These are phyloP conservation scores for Cuniculus paca DNA, from an alignment of 2,797 vertebrate species.

Conservation along the genomic window DNA sequence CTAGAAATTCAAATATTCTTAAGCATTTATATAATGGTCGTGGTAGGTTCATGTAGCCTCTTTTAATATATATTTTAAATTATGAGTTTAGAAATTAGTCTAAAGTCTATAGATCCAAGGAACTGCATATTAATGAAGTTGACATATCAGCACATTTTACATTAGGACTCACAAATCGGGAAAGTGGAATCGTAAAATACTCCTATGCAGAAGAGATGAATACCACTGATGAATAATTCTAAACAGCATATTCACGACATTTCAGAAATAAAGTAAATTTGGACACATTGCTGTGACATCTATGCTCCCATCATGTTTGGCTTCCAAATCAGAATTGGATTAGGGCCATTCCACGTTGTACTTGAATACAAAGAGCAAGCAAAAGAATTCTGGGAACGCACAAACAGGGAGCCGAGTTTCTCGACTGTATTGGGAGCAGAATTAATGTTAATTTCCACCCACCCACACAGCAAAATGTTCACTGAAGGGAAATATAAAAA, in stretches of 20 bases:
- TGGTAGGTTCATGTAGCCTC: constrained; percentile 4
- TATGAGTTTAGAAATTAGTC: constrained; percentile 62
- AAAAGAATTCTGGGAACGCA: constrained; percentile 61
- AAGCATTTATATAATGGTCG: neutral
- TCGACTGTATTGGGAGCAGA: neutral
- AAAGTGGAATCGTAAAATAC: constrained; percentile 63
- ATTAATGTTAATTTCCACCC: neutral
- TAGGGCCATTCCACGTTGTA: constrained; percentile 63
- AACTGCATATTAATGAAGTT: constrained; percentile 69
- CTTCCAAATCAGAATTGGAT: constrained; percentile 73
- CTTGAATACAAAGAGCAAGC: constrained; percentile 76
- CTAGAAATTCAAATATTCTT: constrained; percentile 65
- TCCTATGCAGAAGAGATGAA: constrained; percentile 61
- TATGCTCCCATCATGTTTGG: constrained; percentile 47
- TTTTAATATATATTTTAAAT: constrained; percentile 50
- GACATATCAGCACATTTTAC: constrained; percentile 67
- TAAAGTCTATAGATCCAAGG: constrained; percentile 17
- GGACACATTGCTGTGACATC: constrained; percentile 74
- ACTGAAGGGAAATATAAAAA: neutral
- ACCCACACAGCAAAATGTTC: neutral
- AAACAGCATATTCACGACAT: constrained; percentile 68
- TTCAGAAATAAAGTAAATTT: constrained; percentile 78
- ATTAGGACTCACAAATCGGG: constrained; percentile 63
- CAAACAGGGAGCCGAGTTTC: constrained; percentile 47
- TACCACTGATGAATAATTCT: constrained; percentile 72